Conservation (phyloP, 53 echinoderm and acorn worm genomes). For the Luidia sarsii region DNA sequence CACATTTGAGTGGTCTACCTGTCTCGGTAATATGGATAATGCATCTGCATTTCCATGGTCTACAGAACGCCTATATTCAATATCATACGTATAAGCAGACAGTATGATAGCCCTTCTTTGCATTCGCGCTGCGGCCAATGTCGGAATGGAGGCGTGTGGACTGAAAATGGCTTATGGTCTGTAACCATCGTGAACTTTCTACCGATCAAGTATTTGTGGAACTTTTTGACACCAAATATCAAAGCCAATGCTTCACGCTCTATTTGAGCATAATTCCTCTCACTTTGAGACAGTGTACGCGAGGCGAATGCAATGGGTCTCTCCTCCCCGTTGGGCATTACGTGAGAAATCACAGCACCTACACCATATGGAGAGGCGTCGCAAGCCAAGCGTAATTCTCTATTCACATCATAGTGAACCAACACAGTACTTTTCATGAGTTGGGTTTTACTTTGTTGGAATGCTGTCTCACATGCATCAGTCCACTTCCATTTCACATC, state of each 20-base stretch:
- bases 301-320: constrained; percentile 54
- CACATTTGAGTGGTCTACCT: constrained; percentile 18
- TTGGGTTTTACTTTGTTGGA: background rate
- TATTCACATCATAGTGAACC: constrained; percentile 54
- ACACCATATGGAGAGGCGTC: constrained; percentile 56
- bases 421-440: constrained; percentile 10
- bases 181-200: constrained; percentile 50
- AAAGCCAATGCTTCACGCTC: constrained; percentile 47
- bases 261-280: constrained; percentile 50
- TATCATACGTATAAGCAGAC: constrained; percentile 38
- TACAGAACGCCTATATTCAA: constrained; percentile 35
- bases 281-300: constrained; percentile 24
- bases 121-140: constrained; percentile 52
- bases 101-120: constrained; percentile 43
- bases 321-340: constrained; percentile 51
- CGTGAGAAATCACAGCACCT: constrained; percentile 42
- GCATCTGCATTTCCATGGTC: constrained; percentile 63
- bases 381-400: constrained; percentile 49
- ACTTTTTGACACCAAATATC: constrained; percentile 61
- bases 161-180: constrained; percentile 52
- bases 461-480: constrained; percentile 7
- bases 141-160: constrained; percentile 30
- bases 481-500: constrained; percentile 31
- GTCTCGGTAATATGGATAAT: constrained; percentile 51
- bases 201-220: constrained; percentile 51